Evolutionary conservation across 2,113 vertebrate species (phyloP), one percentile per base, ranked within the genome.

Genomic region (Oxyruncus cristatus): DNA sequence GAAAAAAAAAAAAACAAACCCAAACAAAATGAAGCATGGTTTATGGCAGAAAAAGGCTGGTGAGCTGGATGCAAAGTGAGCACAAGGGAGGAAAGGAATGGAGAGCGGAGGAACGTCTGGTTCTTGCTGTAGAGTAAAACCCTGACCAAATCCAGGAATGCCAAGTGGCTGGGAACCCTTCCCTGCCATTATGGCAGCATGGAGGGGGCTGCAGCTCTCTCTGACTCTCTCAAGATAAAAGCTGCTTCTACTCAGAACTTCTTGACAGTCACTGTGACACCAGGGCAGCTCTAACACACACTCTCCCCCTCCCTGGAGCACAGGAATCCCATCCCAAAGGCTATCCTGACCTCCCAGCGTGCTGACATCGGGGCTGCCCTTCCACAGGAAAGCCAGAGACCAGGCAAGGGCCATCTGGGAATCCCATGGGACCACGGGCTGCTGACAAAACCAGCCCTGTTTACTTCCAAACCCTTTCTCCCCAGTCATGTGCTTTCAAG

Each of bases 401-500:
- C 65, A 70, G 46, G 49, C 33, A 28, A 35, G 4, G 3, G 74
- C 52, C 35, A 33, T 6, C 67, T 66, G 79, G 67, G 28, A 52
- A 19, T 71, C 46, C 39, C 68, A 53, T n/a, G 44, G 72, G 67
- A 77, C 21, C 8, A 17, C 3, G 37, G 58, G 59, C 71, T 86
- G 91, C 72, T 66, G 62, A 21, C 2, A 10, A 56, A 71, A 32
- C 8, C 88, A 47, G 71, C 67, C 53, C 44, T 14, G 3, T 49
- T 77, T 80, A 42, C 70, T 88, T 91, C 74, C 67, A 66, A 55
- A 56, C 58, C 74, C 77, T 66, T 72, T 97, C 83, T 96, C 88
- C 65, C 53, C 90, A 97, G 44, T 92, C 96, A 97, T 4, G 14
- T 95, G 95, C 76, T 97, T 97, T 88, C 95, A 55, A 81, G 67